phyloP scores from a whole-genome alignment of 2,888 invertebrate species.

The Sussaba pulchella region DNA sequence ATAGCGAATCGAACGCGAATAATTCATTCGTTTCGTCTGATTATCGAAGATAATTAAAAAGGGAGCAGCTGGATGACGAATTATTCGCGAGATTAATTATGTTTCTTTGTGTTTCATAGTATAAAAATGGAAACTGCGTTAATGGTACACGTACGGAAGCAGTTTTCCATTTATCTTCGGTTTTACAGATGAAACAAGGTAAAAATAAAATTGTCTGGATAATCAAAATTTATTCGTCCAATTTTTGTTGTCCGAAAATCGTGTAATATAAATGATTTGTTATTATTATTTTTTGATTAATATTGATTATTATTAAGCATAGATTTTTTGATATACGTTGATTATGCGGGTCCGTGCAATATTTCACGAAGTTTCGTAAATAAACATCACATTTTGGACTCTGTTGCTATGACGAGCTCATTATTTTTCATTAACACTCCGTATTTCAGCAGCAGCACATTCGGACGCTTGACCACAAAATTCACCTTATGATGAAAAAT shows the following conservation, averaged over 20 bases:
- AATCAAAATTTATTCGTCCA: no score
- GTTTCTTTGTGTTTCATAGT: constrained; percentile 79
- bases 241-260: constrained; percentile 26
- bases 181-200: constrained; percentile 33
- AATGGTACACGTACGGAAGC: constrained; percentile 38
- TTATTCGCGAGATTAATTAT: constrained; percentile 69
- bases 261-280: constrained; percentile 32
- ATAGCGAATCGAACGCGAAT: constrained; percentile 76
- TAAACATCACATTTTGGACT: constrained; percentile 26
- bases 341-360: constrained; percentile 80
- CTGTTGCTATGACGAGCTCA: not conserved
- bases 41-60: constrained; percentile 62
- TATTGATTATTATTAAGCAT: constrained; percentile 69
- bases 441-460: constrained; percentile 13
- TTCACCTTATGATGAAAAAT: constrained; percentile 21
- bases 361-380: constrained; percentile 59
- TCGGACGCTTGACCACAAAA: constrained; percentile 14
- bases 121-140: constrained; percentile 70
- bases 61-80: constrained; percentile 67
- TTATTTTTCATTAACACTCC: constrained; percentile 8
- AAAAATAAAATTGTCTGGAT: no score
- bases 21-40: constrained; percentile 67
- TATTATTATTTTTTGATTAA: constrained; percentile 62
- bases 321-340: constrained; percentile 68
- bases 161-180: constrained; percentile 56